phyloP scores from a whole-genome alignment of 2,888 invertebrate species.

The Hydroisotoma schaefferi region DNA sequence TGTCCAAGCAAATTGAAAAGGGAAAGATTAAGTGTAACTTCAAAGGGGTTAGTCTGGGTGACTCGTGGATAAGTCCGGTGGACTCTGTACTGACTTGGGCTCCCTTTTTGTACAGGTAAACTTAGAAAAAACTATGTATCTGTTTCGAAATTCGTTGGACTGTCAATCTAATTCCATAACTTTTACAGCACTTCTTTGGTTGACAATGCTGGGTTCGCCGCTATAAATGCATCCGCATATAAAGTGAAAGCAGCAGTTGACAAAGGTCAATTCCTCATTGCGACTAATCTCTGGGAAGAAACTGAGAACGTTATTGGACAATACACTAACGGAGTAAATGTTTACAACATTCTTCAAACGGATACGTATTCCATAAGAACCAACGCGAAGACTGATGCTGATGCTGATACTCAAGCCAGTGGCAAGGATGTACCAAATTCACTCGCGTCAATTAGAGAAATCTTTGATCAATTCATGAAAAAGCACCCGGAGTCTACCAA shows the following conservation, averaged over 20 bases:
- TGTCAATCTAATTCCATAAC: too few species aligned
- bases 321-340: constrained; percentile 67
- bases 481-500: background rate
- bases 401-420: background rate
- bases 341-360: constrained; percentile 69
- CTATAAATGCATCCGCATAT: constrained; percentile 60
- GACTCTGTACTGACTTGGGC: constrained; percentile 82
- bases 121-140: too few species aligned
- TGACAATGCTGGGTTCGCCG: constrained; percentile 63
- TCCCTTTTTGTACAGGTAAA: constrained; percentile 69
- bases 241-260: constrained; percentile 60
- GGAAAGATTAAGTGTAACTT: constrained; percentile 66
- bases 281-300: constrained; percentile 63
- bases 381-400: too few species aligned
- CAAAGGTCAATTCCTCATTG: constrained; percentile 58
- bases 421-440: background rate
- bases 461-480: background rate
- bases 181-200: constrained; percentile 66
- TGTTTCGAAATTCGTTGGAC: too few species aligned
- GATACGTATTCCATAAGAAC: too few species aligned
- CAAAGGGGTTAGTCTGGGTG: constrained; percentile 76
- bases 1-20: constrained; percentile 60
- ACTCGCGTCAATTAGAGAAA: background rate
- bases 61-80: constrained; percentile 85
- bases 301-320: constrained; percentile 64